A percentile compares a stretch with the other conserved stretches of the same genome.
phyloP scores from a whole-genome alignment of 2,113 vertebrate genomes.

The Trichechus manatus region DNA sequence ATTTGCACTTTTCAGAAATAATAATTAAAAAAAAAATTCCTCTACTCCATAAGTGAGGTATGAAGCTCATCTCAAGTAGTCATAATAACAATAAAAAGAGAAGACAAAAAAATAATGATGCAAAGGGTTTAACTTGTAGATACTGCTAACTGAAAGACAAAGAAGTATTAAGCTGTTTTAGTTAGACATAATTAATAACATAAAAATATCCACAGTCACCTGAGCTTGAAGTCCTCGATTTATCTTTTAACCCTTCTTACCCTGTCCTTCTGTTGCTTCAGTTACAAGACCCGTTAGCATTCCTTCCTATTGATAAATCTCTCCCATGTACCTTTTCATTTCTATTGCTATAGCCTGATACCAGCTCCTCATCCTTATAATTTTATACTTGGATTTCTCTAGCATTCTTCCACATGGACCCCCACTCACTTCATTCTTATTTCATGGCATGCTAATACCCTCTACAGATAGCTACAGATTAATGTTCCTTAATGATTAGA shows the following conservation, averaged over 20 bases:
- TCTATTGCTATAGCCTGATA: background rate
- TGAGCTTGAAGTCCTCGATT: background rate
- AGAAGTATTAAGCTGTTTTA: background rate
- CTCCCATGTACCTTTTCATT: background rate
- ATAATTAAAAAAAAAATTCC: background rate
- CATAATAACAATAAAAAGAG: background rate
- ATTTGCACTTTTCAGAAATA: slow-evolving; percentile 29
- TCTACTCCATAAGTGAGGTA: background rate
- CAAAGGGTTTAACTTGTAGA: background rate
- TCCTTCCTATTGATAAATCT: background rate
- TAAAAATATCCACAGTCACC: background rate
- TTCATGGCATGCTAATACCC: background rate
- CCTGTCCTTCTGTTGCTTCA: background rate
- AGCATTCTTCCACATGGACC: background rate
- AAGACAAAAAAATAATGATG: background rate
- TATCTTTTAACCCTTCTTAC: background rate
- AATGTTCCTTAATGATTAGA: background rate
- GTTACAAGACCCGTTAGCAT: background rate
- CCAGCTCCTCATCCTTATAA: background rate
- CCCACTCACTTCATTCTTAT: background rate
- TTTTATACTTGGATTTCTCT: background rate
- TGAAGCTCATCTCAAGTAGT: background rate
- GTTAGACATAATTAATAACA: background rate
- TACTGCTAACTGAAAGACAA: background rate
- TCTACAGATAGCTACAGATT: background rate